phyloP scores from a whole-genome alignment of 2,888 invertebrate genomes.

The Metalampra italica region DNA sequence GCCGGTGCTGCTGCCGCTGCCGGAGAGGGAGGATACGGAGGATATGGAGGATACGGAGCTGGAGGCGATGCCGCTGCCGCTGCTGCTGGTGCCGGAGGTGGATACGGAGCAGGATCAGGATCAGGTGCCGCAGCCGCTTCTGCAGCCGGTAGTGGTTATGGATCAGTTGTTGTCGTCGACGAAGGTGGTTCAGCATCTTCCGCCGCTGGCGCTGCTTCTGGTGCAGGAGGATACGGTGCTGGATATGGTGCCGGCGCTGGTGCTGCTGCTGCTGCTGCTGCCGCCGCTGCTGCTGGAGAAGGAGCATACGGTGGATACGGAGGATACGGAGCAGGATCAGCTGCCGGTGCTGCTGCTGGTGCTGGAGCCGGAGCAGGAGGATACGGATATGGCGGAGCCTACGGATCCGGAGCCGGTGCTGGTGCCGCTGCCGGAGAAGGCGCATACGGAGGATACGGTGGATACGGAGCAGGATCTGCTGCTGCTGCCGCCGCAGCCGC shows the following conservation, averaged over 20 bases:
- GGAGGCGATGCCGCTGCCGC: too few relatives aligned
- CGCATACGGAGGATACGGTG: constrained; percentile 10
- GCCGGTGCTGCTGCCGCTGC: background rate
- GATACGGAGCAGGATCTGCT: background rate
- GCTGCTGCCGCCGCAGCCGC: background rate
- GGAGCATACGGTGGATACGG: constrained; percentile 1
- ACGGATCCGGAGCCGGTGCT: constrained; percentile 2
- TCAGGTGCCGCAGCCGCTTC: too few relatives aligned
- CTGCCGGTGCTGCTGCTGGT: constrained; percentile 1
- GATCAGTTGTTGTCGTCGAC: too few relatives aligned
- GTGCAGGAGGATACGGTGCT: background rate
- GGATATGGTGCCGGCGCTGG: background rate
- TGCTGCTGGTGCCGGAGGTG: too few relatives aligned
- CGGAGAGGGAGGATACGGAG: too few relatives aligned
- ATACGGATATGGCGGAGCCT: constrained; percentile 2
- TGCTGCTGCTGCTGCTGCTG: background rate
- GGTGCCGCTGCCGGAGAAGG: background rate
- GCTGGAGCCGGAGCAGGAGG: background rate
- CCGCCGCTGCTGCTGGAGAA: background rate
- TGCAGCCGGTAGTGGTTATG: too few relatives aligned
- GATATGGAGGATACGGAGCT: too few relatives aligned
- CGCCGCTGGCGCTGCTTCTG: background rate
- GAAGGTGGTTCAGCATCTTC: too few relatives aligned
- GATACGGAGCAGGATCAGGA: too few relatives aligned
- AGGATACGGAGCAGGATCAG: background rate